phyloP scores from a whole-genome alignment of 1,140 invertebrate species.

The Apocrypta bakeri region DNA sequence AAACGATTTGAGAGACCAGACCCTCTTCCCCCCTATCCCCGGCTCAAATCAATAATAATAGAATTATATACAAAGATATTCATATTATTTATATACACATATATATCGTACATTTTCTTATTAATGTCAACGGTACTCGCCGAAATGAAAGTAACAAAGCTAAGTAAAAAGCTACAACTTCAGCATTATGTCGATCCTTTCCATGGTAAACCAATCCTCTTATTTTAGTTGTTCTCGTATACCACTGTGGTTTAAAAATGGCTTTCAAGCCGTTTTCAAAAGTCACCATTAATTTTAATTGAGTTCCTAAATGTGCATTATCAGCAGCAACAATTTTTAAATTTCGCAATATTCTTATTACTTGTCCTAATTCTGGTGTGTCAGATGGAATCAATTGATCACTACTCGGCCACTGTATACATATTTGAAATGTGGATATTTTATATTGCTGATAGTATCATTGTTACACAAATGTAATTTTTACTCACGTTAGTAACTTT shows the following conservation, averaged over 20 bases:
- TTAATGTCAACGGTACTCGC: constrained; percentile 86
- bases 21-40: no score
- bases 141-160: constrained; percentile 85
- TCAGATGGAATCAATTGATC: constrained; percentile 80
- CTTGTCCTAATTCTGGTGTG: constrained; percentile 80
- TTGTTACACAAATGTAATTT: constrained; percentile 1
- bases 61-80: no score
- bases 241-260: constrained; percentile 95
- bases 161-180: constrained; percentile 95
- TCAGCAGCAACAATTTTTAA: constrained; percentile 84
- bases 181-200: constrained; percentile 93
- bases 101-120: constrained; percentile 75
- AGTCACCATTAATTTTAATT: constrained; percentile 89
- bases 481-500: constrained; percentile 43
- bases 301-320: constrained; percentile 88
- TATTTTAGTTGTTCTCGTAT: constrained; percentile 83
- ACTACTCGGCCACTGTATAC: constrained; percentile 80
- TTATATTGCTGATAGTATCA: neutral
- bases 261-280: constrained; percentile 86
- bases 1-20: no score
- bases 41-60: no score
- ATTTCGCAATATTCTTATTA: constrained; percentile 81
- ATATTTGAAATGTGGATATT: neutral
- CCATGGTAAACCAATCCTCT: constrained; percentile 89
- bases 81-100: neutral